Evolutionary conservation across 2,113 vertebrate species (phyloP), one percentile per base, ranked within the genome.

Genomic region (Pheucticus melanocephalus): DNA sequence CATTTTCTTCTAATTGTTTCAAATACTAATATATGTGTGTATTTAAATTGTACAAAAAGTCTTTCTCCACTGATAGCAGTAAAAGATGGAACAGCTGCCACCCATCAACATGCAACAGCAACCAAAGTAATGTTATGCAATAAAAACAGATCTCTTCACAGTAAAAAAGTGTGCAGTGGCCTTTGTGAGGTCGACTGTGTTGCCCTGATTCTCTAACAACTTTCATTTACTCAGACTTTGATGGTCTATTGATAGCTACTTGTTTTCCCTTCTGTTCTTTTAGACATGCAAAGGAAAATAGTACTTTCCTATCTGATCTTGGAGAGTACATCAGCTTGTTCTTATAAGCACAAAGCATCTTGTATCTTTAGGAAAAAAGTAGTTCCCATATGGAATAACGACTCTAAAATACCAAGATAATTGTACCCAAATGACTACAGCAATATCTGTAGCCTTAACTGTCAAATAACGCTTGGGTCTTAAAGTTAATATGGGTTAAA

Each of bases 51-150:
- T 68, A 81, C 72, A 56, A 72, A 91, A 94, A 92, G n/a, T 17
- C 25, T 89, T 78, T 82, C 61, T 92, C 57, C 54, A 80, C 39
- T 57, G 40, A 65, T 25, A 76, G 81, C 0, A 6, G 70, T 42
- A 87, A 80, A 85, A 79, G 57, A 64, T 30, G 30, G 70, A 95
- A 90, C 89, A 95, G 91, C 91, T 95, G 81, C 68, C 61, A 54
- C 78, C 23, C 60, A 91, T 84, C 86, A 95, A 82, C n/a, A 50
- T 39, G 61, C 73, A 89, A 95, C 44, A 79, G 73, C 75, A 89
- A 82, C 69, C 51, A 71, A 89, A 91, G 51, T 76, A 91, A 92
- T 56, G 28, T 20, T 60, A 14, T 79, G 37, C 63, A 91, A 69
- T 91, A 60, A 92, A 95, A 92, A 2, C 61, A 66, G 25, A 71